Evolutionary conservation across 2,113 vertebrate species (phyloP).

Genomic region (Notechis scutatus): DNA sequence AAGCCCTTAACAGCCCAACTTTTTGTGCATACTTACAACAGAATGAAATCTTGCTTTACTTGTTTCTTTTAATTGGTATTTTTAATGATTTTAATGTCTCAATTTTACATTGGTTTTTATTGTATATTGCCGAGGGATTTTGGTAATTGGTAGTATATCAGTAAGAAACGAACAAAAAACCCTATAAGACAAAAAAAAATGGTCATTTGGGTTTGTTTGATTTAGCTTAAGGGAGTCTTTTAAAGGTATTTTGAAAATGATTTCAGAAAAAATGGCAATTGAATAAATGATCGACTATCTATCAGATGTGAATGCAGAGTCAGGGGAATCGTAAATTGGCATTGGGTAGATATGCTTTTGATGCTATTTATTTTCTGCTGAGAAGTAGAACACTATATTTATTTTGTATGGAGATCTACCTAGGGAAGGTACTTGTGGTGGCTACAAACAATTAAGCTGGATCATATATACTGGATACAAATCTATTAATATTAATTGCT

Average conservation of each 20-base stretch:
- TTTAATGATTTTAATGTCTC: neutral
- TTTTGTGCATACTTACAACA: neutral
- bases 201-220: fast-evolving
- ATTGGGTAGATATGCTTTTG: neutral
- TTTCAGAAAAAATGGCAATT: neutral
- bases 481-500: constrained; percentile 9
- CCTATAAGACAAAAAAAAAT: neutral
- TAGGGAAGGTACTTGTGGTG: neutral
- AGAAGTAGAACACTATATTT: neutral
- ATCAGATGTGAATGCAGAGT: neutral
- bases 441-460: neutral
- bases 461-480: neutral
- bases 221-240: neutral
- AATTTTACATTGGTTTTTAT: neutral
- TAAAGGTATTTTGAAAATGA: neutral
- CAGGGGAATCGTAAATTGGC: neutral
- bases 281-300: constrained; percentile 42
- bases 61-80: neutral
- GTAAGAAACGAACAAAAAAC: neutral
- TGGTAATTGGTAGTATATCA: neutral
- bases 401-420: neutral
- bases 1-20: neutral
- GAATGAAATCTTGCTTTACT: neutral
- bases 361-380: neutral
- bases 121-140: neutral